Evolutionary conservation across 1,140 invertebrate species (phyloP), one percentile per base, ranked within the genome.

Genomic region (Drosophila orosa): DNA sequence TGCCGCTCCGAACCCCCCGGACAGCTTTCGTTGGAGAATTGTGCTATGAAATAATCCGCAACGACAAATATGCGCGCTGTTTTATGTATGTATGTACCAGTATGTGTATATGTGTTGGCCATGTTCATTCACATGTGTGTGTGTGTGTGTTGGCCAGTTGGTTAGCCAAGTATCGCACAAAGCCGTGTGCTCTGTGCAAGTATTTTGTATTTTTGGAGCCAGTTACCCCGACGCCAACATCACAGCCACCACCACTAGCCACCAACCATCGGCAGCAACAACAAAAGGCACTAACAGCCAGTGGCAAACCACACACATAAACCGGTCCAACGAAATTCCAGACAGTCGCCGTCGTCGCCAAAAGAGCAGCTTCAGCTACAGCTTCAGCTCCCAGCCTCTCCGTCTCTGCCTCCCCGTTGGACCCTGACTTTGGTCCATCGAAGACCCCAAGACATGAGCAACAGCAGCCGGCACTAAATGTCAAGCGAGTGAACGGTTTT

Each of bases 21-120:
- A 67, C 24, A 17, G 39, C 60, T 50, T 68, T 66, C 65, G 48
- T 63, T 48, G 62, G 52, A 74, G 75, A 83, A 83, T 83, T 82
- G 59, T 83, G 69, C 80, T 83, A 83, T 82, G 80, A 82, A 82
- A 82, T 82, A 82, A 82, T 82, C 80, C 80, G 48, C 80, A 82
- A 83, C 80, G 80, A 82, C 80, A 82, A 82, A 82, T 83, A 82
- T 82, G 75, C 80, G 80, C 80, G 80, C 77, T 83, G 77, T 69
- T 66, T 77, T 56, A 25, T 42, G n/a, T 56, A 25, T 42, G n/a
- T 56, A 25, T 35, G 47, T 60, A 55, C 68, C 48, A 65, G 58
- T 74, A 29, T 78, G 69, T 50, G 8, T 54, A 19, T 25, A 3
- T 72, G 42, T 63, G 58, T 57, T 80, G 78, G 65, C 72, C 78